Base-by-base conservation (phyloP, 2,113 vertebrate species). In the Phylloscopus trochiloides region DNA sequence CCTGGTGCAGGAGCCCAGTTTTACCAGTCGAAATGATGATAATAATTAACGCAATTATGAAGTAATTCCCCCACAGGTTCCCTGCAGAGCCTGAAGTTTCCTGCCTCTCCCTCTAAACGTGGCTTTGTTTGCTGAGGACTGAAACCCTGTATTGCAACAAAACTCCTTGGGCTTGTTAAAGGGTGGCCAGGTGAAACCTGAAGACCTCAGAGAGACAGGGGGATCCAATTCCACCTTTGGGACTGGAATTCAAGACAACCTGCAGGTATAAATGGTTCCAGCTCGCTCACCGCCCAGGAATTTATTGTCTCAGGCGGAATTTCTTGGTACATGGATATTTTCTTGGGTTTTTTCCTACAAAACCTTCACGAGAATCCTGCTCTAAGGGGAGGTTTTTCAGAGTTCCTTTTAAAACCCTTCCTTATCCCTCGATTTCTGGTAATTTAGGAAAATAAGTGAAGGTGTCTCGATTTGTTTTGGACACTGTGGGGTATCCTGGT, bases 31-130 rank as follows among this genome's bases (percentile, higher is more conserved):
- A 47, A 73, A n/a, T 38, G 18, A n/a, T 47, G 17, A 9, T 3
- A 32, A 20, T 5, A 25, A 62, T 73, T 63, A 45, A 38, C 11
- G 6, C 2, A 38, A 54, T 45, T 14, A 38, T 11, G 3, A 38
- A 72, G 22, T 14, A 12, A 38, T 32, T 63, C 43, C 57, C 70
- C 28, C 28, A 2, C 2, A 0, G 1, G 12, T 31, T 73, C 42
- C 26, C 38, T 50, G 21, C 20, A 77, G 40, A 68, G 36, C 6
- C 31, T 47, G 62, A 51, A 52, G 1, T 63, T 88, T 26, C 43
- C 31, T 15, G 17, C n/a, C 42, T 21, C 38, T 86, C 40, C 15
- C 21, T 50, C 42, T 21, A 42, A 88, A 84, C 3, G 19, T 3
- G 24, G 17, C 4, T 90, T 71, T 88, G 13, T 70, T 83, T 24